Base-by-base conservation (phyloP, 2,888 invertebrate genomes). In the Cataglyphis rosenhaueri region DNA sequence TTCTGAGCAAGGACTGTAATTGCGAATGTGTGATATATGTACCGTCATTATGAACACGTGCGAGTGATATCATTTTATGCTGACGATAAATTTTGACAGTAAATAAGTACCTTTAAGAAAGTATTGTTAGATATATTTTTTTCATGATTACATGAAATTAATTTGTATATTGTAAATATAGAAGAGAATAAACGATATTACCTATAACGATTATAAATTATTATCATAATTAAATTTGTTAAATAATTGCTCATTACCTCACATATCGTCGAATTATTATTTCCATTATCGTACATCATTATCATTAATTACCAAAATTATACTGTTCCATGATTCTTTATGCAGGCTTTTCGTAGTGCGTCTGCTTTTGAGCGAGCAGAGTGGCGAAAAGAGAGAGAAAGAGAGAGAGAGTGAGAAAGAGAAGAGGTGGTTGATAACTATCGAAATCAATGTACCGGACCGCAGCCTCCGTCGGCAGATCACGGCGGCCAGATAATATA, bases 401-500 rank as follows among this genome's bases (percentile, higher is more conserved):
- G n/a, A 68, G 32, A 70, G 15, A 48, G 48, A 35, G 18, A 35
- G 64, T 68, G 71, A 75, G 52, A 61, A 44, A 55, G 38, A 73
- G 74, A 57, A 38, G 59, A 52, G 74, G 74, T 48, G 59, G 74
- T 84, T 85, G 89, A 89, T 87, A 79, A 82, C 83, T 88, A 88
- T 88, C 89, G 85, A 85, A 89, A 88, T 88, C 85, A 88, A 88
- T 88, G 83, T 85, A 84, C 85, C 85, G 78, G 84, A 65, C 87
- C 81, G 81, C 84, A 87, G 87, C 87, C 85, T 81, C 87, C 70
- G 85, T 84, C 85, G 87, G 87, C 68, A 81, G 88, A 88, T 88
- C 81, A 79, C 44, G 10, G 44, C 73, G 59, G 18, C 25, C 44
- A 59, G 78, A 79, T 79, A 79, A 81, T 35, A 61, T 32, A 62